These are phyloP conservation scores for Plecotus auritus DNA, from an alignment of 2,113 vertebrate species.

Conservation along the genomic window DNA sequence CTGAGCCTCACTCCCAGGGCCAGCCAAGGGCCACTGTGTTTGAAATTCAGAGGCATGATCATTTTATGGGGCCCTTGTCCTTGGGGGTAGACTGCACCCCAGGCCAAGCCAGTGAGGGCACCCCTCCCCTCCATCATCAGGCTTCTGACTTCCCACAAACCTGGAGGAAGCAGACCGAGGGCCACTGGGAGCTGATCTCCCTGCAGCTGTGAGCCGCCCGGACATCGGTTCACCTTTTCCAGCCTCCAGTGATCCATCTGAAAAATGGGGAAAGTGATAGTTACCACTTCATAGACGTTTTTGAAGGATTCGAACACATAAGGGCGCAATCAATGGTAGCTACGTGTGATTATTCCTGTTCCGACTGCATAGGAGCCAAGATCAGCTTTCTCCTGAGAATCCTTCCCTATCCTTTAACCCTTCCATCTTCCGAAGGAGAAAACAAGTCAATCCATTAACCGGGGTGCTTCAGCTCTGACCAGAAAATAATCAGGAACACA, in stretches of 20 bases:
- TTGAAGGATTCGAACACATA: neutral
- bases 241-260: neutral
- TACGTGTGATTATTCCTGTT: neutral
- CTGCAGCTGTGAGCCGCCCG: fast-evolving
- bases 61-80: neutral
- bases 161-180: neutral
- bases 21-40: neutral
- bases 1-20: neutral
- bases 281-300: neutral
- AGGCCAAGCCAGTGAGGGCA: neutral
- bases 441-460: neutral
- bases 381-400: neutral
- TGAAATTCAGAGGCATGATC: neutral
- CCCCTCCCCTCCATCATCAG: no score
- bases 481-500: conserved; percentile 63
- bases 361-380: neutral
- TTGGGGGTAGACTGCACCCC: neutral
- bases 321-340: neutral
- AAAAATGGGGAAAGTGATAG: neutral
- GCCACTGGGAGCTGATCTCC: no score
- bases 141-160: neutral
- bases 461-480: neutral
- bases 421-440: neutral
- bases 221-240: no score
- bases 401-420: neutral